A percentile compares a stretch with the other conserved stretches of the same genome.
These are phyloP conservation scores for Cichlasoma orientale DNA, from an alignment of 2,797 vertebrate genomes.

Conservation along the genomic window DNA sequence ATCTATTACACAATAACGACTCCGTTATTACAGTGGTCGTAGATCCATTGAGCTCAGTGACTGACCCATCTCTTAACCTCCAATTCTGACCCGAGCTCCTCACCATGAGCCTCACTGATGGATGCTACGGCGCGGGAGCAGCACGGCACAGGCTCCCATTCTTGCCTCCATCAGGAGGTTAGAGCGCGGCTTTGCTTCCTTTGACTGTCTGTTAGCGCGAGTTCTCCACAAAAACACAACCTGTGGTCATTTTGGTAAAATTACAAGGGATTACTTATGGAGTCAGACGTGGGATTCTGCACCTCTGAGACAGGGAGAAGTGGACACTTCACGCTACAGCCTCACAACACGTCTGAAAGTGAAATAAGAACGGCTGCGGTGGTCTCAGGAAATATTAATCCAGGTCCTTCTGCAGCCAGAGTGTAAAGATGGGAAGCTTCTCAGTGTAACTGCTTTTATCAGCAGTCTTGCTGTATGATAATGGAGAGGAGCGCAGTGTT, in stretches of 20 bases:
- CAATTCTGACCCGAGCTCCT: background rate
- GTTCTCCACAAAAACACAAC: background rate
- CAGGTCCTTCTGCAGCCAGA: background rate
- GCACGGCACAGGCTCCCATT: too few species aligned
- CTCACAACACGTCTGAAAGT: background rate
- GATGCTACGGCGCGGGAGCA: background rate
- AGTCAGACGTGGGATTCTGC: too few species aligned
- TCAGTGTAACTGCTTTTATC: slow-evolving; percentile 32
- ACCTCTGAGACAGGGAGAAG: background rate
- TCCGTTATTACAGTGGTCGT: background rate
- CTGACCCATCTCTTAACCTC: background rate
- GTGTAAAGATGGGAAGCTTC: slow-evolving; percentile 14
- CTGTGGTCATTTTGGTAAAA: background rate
- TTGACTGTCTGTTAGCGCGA: fast-evolving
- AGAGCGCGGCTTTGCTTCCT: background rate
- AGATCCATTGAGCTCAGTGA: background rate
- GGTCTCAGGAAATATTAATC: too few species aligned
- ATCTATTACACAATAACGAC: background rate
- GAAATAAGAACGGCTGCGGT: background rate
- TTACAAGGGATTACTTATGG: background rate
- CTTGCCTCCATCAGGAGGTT: background rate
- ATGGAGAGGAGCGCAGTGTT: slow-evolving; percentile 44
- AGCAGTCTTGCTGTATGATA: slow-evolving; percentile 54
- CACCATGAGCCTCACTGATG: background rate
- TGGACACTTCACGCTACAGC: background rate